Percentiles rank a stretch among this genome's conserved stretches.
These are phyloP conservation scores for Diabrotica balteata DNA, from an alignment of 2,888 invertebrate genomes.

Conservation along the genomic window DNA sequence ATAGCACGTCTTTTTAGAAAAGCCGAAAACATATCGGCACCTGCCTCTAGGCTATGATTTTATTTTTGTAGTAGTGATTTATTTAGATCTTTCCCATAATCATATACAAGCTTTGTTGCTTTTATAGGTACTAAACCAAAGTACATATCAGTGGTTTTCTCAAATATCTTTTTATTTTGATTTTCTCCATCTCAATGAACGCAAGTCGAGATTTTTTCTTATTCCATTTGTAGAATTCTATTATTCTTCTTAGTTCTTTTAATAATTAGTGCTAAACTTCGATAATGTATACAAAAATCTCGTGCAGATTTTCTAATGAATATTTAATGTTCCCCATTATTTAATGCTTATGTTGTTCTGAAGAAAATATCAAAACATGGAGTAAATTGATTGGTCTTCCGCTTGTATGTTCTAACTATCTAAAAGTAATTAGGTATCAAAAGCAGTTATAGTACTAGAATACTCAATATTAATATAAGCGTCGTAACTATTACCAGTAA, in stretches of 20 bases:
- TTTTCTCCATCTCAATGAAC: not conserved
- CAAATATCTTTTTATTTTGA: no score
- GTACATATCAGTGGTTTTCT: no score
- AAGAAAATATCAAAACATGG: slow-evolving; percentile 3
- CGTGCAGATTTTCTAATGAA: slow-evolving; percentile 2
- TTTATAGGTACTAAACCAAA: no score
- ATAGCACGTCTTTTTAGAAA: no score
- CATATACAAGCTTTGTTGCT: no score
- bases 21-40: no score
- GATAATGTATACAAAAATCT: not conserved
- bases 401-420: not conserved
- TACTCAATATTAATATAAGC: no score
- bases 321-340: slow-evolving; percentile 1
- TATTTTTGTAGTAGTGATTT: no score
- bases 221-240: not conserved
- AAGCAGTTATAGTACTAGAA: no score
- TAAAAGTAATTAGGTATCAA: not conserved
- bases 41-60: no score
- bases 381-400: slow-evolving; percentile 2
- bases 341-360: slow-evolving; percentile 1
- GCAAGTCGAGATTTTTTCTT: not conserved
- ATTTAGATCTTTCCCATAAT: no score
- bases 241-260: not conserved
- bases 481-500: no score
- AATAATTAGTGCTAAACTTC: not conserved